Evolutionary conservation across 2,113 vertebrate genomes (phyloP).

Genomic region (Brienomyrus longianalis): DNA sequence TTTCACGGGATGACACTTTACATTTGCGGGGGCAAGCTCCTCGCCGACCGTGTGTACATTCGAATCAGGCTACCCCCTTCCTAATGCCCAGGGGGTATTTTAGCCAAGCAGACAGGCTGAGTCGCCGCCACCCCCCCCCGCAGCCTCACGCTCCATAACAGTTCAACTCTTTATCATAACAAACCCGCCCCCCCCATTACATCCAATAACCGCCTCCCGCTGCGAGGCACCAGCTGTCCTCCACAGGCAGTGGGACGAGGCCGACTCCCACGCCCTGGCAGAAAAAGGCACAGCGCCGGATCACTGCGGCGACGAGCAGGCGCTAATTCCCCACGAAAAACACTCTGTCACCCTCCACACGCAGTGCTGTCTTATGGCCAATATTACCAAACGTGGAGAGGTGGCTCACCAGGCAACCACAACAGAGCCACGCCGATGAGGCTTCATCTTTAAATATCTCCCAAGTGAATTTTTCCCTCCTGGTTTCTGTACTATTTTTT

Average conservation of each 20-base stretch:
- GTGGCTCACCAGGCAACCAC: background rate
- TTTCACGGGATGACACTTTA: background rate
- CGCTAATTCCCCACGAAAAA: background rate
- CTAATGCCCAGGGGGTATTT: background rate
- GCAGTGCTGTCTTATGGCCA: background rate
- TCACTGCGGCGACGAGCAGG: background rate
- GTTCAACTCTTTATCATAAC: background rate
- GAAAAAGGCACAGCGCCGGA: background rate
- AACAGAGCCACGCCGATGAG: background rate
- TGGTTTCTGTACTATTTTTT: background rate
- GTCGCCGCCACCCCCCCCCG: background rate
- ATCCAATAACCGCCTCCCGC: background rate
- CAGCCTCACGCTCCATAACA: background rate
- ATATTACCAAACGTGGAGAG: background rate
- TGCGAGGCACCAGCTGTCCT: background rate
- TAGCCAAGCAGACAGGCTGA: background rate
- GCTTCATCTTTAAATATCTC: slow-evolving; percentile 1
- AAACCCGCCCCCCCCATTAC: background rate
- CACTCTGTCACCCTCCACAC: background rate
- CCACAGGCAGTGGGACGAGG: background rate
- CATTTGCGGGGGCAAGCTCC: background rate
- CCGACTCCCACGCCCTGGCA: background rate
- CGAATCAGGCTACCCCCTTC: background rate
- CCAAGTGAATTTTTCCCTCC: background rate
- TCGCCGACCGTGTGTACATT: background rate